phyloP scores from a whole-genome alignment of 2,113 vertebrate genomes.

The Isichthys henryi region DNA sequence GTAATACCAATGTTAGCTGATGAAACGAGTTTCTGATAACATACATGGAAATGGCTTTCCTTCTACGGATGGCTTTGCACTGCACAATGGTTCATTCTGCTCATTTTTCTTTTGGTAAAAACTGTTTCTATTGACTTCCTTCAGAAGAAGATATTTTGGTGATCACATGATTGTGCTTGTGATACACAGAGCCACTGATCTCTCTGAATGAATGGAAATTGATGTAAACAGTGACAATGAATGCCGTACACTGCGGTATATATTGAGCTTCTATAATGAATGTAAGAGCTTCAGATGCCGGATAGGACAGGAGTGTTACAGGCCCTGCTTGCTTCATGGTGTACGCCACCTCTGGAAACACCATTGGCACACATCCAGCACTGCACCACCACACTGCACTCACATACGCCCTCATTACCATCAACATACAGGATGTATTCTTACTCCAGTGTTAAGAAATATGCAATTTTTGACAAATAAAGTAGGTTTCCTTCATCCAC shows the following conservation, averaged over 20 bases:
- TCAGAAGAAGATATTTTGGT: neutral
- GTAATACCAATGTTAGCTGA: slow-evolving; percentile 99
- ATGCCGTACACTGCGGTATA: neutral
- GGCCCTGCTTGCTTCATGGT: neutral
- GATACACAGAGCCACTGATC: neutral
- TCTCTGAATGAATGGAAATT: neutral
- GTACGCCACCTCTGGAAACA: neutral
- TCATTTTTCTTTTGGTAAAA: slow-evolving; percentile 38
- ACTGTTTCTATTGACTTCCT: slow-evolving; percentile 35
- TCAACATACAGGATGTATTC: neutral
- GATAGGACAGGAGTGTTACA: neutral
- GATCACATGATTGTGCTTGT: neutral
- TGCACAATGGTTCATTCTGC: slow-evolving; percentile 61
- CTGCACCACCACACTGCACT: neutral
- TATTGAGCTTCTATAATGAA: neutral
- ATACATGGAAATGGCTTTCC: slow-evolving; percentile 78
- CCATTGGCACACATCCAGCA: neutral
- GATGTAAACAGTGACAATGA: neutral
- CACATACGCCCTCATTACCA: neutral
- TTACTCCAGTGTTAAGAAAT: neutral
- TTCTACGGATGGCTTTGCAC: slow-evolving; percentile 66
- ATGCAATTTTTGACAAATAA: neutral
- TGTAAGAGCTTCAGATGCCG: neutral
- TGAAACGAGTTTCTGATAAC: slow-evolving; percentile 88
- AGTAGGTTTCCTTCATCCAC: neutral